Base-by-base conservation (phyloP, 2,797 vertebrate genomes). In the Phoeniculus purpureus region DNA sequence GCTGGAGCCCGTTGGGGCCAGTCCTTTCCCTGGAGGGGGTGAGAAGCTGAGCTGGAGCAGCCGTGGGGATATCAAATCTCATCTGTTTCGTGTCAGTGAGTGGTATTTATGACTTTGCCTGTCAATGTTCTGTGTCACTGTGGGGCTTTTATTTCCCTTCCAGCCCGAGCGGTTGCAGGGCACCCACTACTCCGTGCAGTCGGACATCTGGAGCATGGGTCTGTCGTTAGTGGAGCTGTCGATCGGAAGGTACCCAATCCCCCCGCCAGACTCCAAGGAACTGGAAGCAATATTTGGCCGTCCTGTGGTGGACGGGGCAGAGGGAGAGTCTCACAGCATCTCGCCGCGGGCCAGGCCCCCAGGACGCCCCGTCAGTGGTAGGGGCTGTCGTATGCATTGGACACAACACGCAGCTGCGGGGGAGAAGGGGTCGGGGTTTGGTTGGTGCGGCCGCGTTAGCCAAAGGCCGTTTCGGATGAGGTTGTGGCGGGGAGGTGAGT, bases 131-230 rank as follows among this genome's bases (percentile, higher is more conserved):
- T 7, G 17, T 6, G 3, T 73, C 47, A 5, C 1, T 1, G 7
- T 27, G 8, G n/a, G 6, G 52, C 20, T 52, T 50, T 83, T 61
- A 64, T 74, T 96, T 47, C 47, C 94, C 97, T 86, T 84, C 96
- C 98, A 99, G 99, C 99, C 99, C 37, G 99, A 99, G 97, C 98
- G 99, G 95, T 97, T 99, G 97, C 99, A 99, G 97, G 99, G 99
- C 97, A 99, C 99, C 22, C 99, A 99, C 97, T 99, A 99, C 96
- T 99, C 99, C 0, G 99, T 99, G 96, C 99, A 99, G 98, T 99
- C 99, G 4, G 99, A 99, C 97, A 98, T 99, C 96, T 99, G 99
- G 99, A 99, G 99, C 97, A 99, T 99, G 99, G 99, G 99, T 81
- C 98, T 99, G 97, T 99, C 99, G 10, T 96, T 99, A 94, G 99